Percentiles rank a stretch among this genome's conserved stretches.
phyloP scores from a whole-genome alignment of 1,140 invertebrate species.

The Neelides sp. region DNA sequence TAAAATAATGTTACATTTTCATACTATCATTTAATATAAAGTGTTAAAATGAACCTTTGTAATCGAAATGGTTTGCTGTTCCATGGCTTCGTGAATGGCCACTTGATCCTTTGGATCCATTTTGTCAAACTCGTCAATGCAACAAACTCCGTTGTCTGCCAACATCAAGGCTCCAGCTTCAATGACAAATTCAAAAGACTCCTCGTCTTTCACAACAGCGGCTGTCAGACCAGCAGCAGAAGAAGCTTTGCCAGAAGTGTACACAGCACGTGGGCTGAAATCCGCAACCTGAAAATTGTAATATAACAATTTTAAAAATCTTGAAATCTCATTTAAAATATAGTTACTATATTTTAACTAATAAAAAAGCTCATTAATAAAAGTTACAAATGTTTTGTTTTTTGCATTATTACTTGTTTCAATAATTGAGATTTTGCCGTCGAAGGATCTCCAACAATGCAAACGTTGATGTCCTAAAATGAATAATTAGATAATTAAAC shows the following conservation, averaged over 20 bases:
- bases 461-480: slow-evolving; percentile 97
- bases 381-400: too few relatives aligned
- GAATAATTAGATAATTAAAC: too few relatives aligned
- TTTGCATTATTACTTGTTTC: slow-evolving; percentile 72
- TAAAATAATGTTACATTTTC: slow-evolving; percentile 1
- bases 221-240: slow-evolving; percentile 95
- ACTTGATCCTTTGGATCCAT: slow-evolving; percentile 97
- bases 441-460: slow-evolving; percentile 96
- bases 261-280: slow-evolving; percentile 88
- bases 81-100: slow-evolving; percentile 99
- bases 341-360: too few relatives aligned
- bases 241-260: slow-evolving; percentile 97
- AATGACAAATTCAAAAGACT: slow-evolving; percentile 96
- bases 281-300: slow-evolving; percentile 65
- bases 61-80: slow-evolving; percentile 98
- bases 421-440: slow-evolving; percentile 97
- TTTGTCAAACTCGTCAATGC: slow-evolving; percentile 99
- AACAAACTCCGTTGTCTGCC: slow-evolving; percentile 97
- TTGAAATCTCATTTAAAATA: too few relatives aligned
- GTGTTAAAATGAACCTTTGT: slow-evolving; percentile 55
- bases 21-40: neutral
- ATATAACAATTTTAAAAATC: too few relatives aligned
- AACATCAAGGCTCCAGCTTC: slow-evolving; percentile 98
- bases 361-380: too few relatives aligned
- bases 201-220: slow-evolving; percentile 93